These are phyloP conservation scores for Pseudonaja textilis DNA, from an alignment of 2,113 vertebrate species.

Conservation along the genomic window DNA sequence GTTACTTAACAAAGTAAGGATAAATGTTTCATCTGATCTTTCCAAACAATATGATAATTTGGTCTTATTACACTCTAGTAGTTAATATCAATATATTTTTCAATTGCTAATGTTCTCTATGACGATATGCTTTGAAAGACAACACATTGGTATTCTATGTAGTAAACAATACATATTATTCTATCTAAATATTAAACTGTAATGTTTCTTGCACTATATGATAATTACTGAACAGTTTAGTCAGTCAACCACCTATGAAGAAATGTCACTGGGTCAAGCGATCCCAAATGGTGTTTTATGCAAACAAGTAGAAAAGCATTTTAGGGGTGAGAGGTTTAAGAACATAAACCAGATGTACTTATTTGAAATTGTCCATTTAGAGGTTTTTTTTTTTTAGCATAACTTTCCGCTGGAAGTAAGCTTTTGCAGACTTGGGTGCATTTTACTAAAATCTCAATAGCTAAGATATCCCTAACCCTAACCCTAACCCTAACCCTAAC, in stretches of 20 bases:
- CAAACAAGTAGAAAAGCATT: slow-evolving; percentile 72
- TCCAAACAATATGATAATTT: neutral
- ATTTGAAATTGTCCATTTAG: slow-evolving; percentile 71
- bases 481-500: too few species aligned
- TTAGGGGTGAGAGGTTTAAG: slow-evolving; percentile 72
- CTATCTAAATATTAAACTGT: neutral
- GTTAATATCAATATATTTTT: slow-evolving; percentile 3
- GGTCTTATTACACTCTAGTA: neutral
- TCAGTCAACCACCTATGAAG: slow-evolving; percentile 66
- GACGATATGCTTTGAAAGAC: slow-evolving; percentile 18
- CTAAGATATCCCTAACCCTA: slow-evolving; percentile 4
- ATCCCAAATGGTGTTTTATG: slow-evolving; percentile 73
- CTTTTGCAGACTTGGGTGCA: slow-evolving; percentile 53
- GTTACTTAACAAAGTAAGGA: neutral
- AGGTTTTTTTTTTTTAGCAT: slow-evolving; percentile 59
- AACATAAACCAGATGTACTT: slow-evolving; percentile 80
- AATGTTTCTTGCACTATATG: slow-evolving; percentile 52
- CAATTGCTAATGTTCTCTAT: neutral
- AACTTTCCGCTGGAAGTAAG: slow-evolving; percentile 56
- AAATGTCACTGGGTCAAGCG: slow-evolving; percentile 70
- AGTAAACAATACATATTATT: neutral
- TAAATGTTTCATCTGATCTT: neutral
- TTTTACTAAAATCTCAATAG: slow-evolving; percentile 29
- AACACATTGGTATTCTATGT: slow-evolving; percentile 16
- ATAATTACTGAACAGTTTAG: slow-evolving; percentile 65